Percentiles rank a stretch among this genome's conserved stretches.
phyloP scores from a whole-genome alignment of 2,113 vertebrate species.

The Climacteris rufus region DNA sequence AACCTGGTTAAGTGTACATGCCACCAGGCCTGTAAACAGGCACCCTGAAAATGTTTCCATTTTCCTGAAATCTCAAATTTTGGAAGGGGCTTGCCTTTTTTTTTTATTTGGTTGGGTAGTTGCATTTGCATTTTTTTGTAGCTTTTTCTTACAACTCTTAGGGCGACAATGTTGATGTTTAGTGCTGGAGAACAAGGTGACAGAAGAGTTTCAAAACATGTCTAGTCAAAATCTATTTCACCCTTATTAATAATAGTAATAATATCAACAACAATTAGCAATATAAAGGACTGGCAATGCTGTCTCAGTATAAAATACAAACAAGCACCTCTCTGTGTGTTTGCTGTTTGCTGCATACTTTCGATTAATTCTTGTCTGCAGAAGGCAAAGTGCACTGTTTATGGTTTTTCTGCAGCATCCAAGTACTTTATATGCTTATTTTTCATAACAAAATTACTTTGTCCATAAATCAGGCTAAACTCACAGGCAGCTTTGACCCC shows the following conservation, averaged over 20 bases:
- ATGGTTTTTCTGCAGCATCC: not conserved
- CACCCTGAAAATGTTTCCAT: not conserved
- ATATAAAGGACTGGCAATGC: not conserved
- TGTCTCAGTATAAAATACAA: not conserved
- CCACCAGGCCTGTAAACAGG: not conserved
- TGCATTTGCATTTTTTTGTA: not conserved
- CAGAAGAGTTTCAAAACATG: not conserved
- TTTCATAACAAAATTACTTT: constrained; percentile 32
- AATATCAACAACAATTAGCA: not conserved
- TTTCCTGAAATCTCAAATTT: not conserved
- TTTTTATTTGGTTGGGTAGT: too few relatives aligned
- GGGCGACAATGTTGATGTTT: not conserved
- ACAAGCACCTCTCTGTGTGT: not conserved
- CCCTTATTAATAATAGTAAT: not conserved
- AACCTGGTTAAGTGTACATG: not conserved
- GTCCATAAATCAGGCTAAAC: constrained; percentile 21
- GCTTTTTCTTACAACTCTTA: not conserved
- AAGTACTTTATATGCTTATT: constrained; percentile 32
- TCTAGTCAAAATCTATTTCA: not conserved
- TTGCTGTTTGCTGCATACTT: not conserved
- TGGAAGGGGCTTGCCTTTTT: not conserved
- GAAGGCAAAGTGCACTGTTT: not conserved
- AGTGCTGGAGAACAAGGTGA: not conserved
- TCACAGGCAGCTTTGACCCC: constrained; percentile 7
- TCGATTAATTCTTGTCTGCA: not conserved